These are phyloP conservation scores for Pyrochroa serraticornis DNA, from an alignment of 2,888 invertebrate genomes.

Conservation along the genomic window DNA sequence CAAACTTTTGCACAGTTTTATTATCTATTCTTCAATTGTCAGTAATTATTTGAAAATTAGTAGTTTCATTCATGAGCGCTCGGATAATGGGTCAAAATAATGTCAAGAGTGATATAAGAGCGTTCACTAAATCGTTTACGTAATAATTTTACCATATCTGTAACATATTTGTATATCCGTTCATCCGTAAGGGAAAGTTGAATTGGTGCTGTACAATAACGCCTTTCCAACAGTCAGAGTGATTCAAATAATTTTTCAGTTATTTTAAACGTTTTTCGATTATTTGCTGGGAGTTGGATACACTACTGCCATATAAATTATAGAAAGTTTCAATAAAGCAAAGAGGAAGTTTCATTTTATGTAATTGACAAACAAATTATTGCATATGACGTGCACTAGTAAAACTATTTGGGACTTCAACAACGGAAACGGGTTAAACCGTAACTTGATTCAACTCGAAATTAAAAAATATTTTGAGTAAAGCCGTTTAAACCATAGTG, in stretches of 20 bases:
- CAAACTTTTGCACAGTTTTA: too few relatives aligned
- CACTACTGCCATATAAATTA: not conserved
- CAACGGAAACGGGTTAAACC: not conserved
- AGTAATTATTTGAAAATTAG: too few relatives aligned
- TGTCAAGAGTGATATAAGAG: slow-evolving; percentile 6
- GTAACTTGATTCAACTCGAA: not conserved
- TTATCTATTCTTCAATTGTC: too few relatives aligned
- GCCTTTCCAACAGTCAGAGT: not conserved
- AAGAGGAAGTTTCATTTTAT: slow-evolving; percentile 7
- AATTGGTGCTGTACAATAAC: not conserved
- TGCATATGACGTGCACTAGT: not conserved
- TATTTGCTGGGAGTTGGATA: not conserved
- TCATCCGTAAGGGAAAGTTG: slow-evolving; percentile 17
- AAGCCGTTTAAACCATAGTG: too few relatives aligned
- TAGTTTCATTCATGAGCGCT: not conserved
- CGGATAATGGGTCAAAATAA: not conserved
- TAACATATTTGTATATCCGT: slow-evolving; percentile 17
- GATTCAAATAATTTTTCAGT: not conserved
- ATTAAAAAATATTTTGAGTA: not conserved
- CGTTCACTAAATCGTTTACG: slow-evolving; percentile 2
- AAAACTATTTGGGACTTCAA: not conserved
- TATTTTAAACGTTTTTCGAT: too few relatives aligned
- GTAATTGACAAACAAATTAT: slow-evolving; percentile 7
- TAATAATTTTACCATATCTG: slow-evolving; percentile 8
- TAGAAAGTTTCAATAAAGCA: not conserved